phyloP scores from a whole-genome alignment of 2,113 vertebrate species.

The Sardina pilchardus region DNA sequence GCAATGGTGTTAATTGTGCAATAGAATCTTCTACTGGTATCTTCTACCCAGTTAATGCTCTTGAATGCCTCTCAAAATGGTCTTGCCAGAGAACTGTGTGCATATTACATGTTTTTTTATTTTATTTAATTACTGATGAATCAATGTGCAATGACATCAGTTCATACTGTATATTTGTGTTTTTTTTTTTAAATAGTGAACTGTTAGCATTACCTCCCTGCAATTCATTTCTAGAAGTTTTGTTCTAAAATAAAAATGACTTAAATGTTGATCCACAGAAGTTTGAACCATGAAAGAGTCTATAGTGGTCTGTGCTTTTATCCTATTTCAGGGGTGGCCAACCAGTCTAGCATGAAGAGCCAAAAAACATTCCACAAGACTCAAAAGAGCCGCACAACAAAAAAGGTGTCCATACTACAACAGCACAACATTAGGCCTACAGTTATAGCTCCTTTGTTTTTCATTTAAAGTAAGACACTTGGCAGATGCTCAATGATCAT shows the following conservation, averaged over 20 bases:
- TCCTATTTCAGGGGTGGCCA: too few species aligned
- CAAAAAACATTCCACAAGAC: too few species aligned
- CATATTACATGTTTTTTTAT: not conserved
- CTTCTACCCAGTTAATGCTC: not conserved
- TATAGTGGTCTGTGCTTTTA: not conserved
- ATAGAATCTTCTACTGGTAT: not conserved
- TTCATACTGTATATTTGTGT: not conserved
- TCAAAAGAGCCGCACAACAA: too few species aligned
- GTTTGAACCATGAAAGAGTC: not conserved
- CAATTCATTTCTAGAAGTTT: not conserved
- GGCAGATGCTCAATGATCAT: too few species aligned
- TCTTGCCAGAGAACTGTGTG: not conserved
- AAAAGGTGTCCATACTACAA: too few species aligned
- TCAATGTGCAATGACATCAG: not conserved
- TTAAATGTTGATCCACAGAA: not conserved
- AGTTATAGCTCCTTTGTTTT: too few species aligned
- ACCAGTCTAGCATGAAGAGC: too few species aligned
- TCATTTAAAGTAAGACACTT: too few species aligned
- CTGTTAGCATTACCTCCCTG: not conserved
- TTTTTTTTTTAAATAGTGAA: too few species aligned
- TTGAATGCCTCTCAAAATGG: not conserved
- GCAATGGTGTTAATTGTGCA: not conserved
- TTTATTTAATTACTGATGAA: not conserved
- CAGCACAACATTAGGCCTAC: too few species aligned
- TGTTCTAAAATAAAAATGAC: not conserved